Conservation (phyloP, 2,113 vertebrate species). For the Phalacrocorax carbo region DNA sequence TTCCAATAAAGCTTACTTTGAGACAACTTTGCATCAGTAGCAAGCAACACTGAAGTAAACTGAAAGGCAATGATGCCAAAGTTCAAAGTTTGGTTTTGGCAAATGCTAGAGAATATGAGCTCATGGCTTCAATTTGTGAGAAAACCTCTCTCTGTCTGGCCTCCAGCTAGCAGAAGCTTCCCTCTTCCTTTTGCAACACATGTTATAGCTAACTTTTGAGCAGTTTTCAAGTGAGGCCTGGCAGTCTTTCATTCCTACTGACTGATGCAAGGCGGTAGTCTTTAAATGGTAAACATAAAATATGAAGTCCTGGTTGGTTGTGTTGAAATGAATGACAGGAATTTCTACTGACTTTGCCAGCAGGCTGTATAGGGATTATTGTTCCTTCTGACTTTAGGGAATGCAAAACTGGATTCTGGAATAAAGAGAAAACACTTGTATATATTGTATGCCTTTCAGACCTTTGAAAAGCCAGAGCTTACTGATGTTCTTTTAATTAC, state of each 20-base stretch:
- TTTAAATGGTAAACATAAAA: not conserved
- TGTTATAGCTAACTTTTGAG: not conserved
- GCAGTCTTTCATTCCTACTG: not conserved
- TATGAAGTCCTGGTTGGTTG: not conserved
- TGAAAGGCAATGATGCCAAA: not conserved
- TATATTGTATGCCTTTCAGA: slow-evolving; percentile 3
- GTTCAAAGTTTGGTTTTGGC: not conserved
- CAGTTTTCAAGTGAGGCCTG: not conserved
- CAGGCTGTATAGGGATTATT: not conserved
- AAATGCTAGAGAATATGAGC: not conserved
- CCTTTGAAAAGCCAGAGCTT: not conserved
- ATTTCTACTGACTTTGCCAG: not conserved
- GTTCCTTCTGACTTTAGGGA: not conserved
- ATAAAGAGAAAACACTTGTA: not conserved
- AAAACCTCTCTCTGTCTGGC: not conserved
- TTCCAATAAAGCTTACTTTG: not conserved
- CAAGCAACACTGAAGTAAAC: not conserved
- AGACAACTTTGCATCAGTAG: not conserved
- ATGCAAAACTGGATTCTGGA: not conserved
- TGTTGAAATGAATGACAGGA: not conserved
- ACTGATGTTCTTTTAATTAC: slow-evolving; percentile 43
- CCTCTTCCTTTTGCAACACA: not conserved
- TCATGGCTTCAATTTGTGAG: not conserved
- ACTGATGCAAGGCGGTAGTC: not conserved
- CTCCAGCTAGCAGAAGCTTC: not conserved